Evolutionary conservation across 2,797 vertebrate genomes (phyloP).

Genomic region (Discoglossus pictus): DNA sequence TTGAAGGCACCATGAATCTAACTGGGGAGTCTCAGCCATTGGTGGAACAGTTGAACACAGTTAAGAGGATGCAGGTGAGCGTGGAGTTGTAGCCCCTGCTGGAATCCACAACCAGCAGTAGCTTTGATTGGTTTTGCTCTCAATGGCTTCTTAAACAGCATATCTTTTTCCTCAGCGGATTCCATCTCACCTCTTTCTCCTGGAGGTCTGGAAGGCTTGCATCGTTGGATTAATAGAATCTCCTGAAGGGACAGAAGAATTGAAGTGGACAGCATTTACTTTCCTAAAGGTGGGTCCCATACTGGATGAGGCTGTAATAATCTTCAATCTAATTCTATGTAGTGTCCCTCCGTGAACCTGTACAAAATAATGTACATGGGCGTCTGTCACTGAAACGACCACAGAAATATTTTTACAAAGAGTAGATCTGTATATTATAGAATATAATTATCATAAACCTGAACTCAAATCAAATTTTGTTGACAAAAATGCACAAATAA

Average conservation of each 20-base stretch:
- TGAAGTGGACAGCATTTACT: constrained; percentile 98
- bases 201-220: constrained; percentile 98
- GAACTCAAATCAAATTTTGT: too few relatives aligned
- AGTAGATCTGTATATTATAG: too few relatives aligned
- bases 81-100: too few relatives aligned
- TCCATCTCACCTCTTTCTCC: constrained; percentile 84
- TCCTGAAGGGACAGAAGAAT: constrained; percentile 93
- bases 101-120: background rate
- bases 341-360: too few relatives aligned
- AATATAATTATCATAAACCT: too few relatives aligned
- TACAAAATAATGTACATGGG: too few relatives aligned
- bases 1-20: constrained; percentile 97
- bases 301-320: too few relatives aligned
- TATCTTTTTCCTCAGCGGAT: constrained; percentile 73
- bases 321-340: too few relatives aligned
- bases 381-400: too few relatives aligned
- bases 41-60: constrained; percentile 97
- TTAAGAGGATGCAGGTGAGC: constrained; percentile 95
- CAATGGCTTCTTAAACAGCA: too few relatives aligned
- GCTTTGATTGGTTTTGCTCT: constrained; percentile 29
- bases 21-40: constrained; percentile 90
- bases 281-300: constrained; percentile 84
- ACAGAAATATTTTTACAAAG: too few relatives aligned
- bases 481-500: too few relatives aligned
- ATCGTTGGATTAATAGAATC: constrained; percentile 97